Percentiles rank a stretch among this genome's conserved stretches.
Evolutionary conservation across 1,140 invertebrate species (phyloP).

Genomic region (Aphis craccivora): DNA sequence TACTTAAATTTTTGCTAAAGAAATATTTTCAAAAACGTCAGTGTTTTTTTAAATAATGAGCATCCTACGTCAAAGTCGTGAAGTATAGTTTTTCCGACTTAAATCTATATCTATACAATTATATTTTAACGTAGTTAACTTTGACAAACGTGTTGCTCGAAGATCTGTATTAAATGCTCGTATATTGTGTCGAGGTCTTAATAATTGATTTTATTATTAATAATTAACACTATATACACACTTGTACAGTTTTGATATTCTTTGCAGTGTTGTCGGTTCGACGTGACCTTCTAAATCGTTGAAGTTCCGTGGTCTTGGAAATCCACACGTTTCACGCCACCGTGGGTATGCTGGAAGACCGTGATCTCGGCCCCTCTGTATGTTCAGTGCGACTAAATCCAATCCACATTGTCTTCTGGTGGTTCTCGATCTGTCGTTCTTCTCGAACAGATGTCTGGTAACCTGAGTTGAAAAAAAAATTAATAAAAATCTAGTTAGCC

Average conservation of each 20-base stretch:
- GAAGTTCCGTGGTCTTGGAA: conserved; percentile 75
- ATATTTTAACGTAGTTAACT: not conserved
- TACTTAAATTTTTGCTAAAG: too few relatives aligned
- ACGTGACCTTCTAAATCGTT: conserved; percentile 75
- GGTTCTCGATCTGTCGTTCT: conserved; percentile 60
- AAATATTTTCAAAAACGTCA: too few relatives aligned
- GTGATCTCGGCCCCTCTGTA: conserved; percentile 88
- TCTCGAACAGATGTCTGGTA: conserved; percentile 79
- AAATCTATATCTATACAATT: too few relatives aligned
- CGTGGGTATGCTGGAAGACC: conserved; percentile 81
- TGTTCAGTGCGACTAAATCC: conserved; percentile 85
- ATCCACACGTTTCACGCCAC: conserved; percentile 78
- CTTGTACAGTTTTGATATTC: conserved; percentile 73
- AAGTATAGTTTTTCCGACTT: too few relatives aligned
- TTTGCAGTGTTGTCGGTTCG: conserved; percentile 70
- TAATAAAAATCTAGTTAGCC: not conserved
- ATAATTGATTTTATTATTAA: too few relatives aligned
- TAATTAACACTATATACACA: conserved; percentile 63
- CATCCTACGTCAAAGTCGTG: too few relatives aligned
- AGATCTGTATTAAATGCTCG: not conserved
- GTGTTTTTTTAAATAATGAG: too few relatives aligned
- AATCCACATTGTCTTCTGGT: conserved; percentile 70
- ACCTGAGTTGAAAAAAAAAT: conserved; percentile 65
- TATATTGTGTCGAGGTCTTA: not conserved
- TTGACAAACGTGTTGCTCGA: not conserved